Base-by-base conservation (phyloP, 2,797 vertebrate genomes). In the Sebastes hopkinsi region DNA sequence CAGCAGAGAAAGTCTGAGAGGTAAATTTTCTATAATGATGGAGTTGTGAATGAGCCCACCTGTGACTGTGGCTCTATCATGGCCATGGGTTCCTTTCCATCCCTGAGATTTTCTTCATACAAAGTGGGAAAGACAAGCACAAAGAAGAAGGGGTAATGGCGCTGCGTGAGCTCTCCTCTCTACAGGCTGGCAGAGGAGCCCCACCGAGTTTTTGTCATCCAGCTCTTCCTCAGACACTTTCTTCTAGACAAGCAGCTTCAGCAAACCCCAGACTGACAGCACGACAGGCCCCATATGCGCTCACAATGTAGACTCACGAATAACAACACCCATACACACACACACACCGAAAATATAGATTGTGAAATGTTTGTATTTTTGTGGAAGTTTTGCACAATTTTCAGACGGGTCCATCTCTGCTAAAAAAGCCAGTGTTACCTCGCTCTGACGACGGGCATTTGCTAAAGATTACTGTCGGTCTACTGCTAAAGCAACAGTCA, bases 161-260 rank as follows among this genome's bases (percentile, higher is more conserved):
- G 3, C 93, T 4, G 82, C 86, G 69, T 86, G 92, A 91, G 89
- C 86, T 91, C 79, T 82, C 67, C 78, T 91, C 81, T 69, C 79
- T 68, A 72, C 87, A 79, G 73, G 69, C 79, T 85, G 74, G 82
- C 72, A 66, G 80, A 81, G 87, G 77, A 79, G 84, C 87, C 93
- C 89, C 83, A 74, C 71, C 4, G 91, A 88, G 91, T 81, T 85
- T 93, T 95, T 93, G 86, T 94, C 80, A 86, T 89, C 88, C 75
- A 42, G 77, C 80, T 84, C 80, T 72, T 89, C 82, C 85, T 78
- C 84, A 75, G 74, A 86, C 79, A 75, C 79, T 87, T 64, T 75
- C 66, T 75, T 82, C 59, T 20, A 79, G 69, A 86, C 59, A 83
- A 90, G 69, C 86, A 80, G 79, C 74, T 68, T 73, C 71, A 84